Evolutionary conservation across 2,797 vertebrate species (phyloP).

Genomic region (Lateolabrax maculatus): DNA sequence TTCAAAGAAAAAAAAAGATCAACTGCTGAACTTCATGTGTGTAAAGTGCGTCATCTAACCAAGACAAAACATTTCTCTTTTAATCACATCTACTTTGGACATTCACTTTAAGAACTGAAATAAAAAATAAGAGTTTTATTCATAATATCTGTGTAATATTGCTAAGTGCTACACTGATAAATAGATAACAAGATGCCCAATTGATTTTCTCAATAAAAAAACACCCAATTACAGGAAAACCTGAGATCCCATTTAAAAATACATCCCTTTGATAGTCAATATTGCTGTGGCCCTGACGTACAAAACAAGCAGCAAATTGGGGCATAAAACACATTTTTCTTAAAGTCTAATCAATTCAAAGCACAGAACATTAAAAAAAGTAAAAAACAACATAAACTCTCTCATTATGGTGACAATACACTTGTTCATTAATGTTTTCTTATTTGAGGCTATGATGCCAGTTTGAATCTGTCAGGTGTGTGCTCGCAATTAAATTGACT

Average conservation of each 20-base stretch:
- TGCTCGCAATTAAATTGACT: background rate
- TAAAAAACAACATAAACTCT: background rate
- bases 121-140: background rate
- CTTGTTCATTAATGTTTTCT: background rate
- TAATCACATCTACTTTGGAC: background rate
- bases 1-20: background rate
- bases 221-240: background rate
- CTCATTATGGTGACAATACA: background rate
- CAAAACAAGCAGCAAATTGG: background rate
- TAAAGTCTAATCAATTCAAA: background rate
- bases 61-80: background rate
- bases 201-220: constrained; percentile 15
- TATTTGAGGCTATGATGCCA: background rate
- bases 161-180: background rate
- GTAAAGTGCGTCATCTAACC: background rate
- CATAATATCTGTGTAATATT: background rate
- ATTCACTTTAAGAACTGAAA: background rate
- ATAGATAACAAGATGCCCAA: background rate
- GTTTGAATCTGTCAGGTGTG: background rate
- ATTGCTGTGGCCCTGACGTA: background rate
- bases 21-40: background rate
- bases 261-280: background rate
- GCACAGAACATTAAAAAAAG: background rate
- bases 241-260: background rate
- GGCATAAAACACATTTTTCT: background rate